Evolutionary conservation across 2,113 vertebrate genomes (phyloP).

Genomic region (Amblyornis subalaris): DNA sequence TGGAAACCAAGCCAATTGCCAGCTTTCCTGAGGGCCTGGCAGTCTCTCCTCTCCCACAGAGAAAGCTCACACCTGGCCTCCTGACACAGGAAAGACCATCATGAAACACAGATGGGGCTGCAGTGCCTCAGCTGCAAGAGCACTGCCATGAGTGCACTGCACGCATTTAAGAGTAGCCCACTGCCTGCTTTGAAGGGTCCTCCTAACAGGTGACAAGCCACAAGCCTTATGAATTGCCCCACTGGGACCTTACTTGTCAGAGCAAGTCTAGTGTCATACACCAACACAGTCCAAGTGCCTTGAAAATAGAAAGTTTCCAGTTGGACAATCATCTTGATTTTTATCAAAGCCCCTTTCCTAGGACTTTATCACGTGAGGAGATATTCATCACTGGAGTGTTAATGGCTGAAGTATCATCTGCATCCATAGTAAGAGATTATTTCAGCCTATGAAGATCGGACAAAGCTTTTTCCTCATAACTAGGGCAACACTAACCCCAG

Average conservation of each 20-base stretch:
- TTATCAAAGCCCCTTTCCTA: background rate
- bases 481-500: background rate
- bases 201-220: background rate
- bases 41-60: background rate
- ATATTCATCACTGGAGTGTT: background rate
- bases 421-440: background rate
- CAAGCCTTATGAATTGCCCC: background rate
- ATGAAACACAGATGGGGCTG: background rate
- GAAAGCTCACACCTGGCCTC: background rate
- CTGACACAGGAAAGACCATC: background rate
- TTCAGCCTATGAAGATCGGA: background rate
- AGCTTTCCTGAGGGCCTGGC: background rate
- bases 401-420: background rate
- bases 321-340: background rate
- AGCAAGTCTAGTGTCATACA: background rate
- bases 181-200: background rate
- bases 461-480: background rate
- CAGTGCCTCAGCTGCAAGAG: background rate
- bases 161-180: background rate
- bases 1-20: background rate
- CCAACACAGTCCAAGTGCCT: background rate
- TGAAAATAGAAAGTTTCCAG: background rate
- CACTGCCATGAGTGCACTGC: background rate
- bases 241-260: background rate
- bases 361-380: background rate